Base-by-base conservation (phyloP, 92 coral and sea anemone genomes). In the Zoanthus solanderi region DNA sequence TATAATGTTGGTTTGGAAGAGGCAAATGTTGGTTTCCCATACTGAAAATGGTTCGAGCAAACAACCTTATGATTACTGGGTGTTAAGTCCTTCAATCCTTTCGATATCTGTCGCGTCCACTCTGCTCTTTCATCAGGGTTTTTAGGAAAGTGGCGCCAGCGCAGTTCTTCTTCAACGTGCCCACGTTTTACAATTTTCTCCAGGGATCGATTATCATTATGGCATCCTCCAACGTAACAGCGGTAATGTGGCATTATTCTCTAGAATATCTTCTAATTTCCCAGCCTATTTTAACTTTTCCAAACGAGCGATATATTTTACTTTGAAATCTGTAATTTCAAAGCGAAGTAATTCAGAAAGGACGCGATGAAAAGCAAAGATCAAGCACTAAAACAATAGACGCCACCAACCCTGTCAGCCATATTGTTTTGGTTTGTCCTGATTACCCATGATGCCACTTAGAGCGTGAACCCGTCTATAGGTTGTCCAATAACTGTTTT, bases 11-110 rank as follows among this genome's bases (percentile, higher is more conserved):
- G 50, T 9, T 73, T 73, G 78, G 78, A 73, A 11, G 78, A 73
- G 78, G 78, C 78, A n/a, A 74, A 74, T 58, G 78, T 74, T 74
- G 78, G 78, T 74, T 74, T 74, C 78, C 78, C 32, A 6, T 45
- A 74, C 78, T 74, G 78, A 48, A 87, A 91, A 75, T 91, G 94
- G 71, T 91, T 91, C 14, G 89, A 76, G 87, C 91, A 74, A 74
- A 74, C 76, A 71, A 71, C 76, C 76, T 71, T 71, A 50, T 71
- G 32, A 71, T 71, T 16, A 42, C 76, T 71, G 52, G 76, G 76
- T 71, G 11, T 50, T 32, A 71, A 71, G 76, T 71, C 17, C 50
- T 71, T 50, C 76, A 16, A 32, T 6, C 76, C 76, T 71, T 71
- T 71, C 76, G 76, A 71, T 71, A 71, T 34, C 76, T 42, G 76